Conservation (phyloP, 2,888 invertebrate genomes). For the Bombyx huttoni region DNA sequence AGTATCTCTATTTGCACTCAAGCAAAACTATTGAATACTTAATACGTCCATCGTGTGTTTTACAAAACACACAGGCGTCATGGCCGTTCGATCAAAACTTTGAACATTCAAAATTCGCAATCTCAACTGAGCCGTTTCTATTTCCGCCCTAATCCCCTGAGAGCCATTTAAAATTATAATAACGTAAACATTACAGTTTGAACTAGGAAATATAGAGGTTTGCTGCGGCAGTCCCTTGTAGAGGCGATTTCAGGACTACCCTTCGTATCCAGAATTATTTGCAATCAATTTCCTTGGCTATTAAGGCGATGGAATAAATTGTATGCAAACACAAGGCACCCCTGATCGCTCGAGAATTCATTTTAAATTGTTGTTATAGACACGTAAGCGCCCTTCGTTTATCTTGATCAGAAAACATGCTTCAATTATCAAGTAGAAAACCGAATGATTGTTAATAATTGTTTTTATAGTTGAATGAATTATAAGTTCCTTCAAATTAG, state of each 20-base stretch:
- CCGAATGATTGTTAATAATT: no score
- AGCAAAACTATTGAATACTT: no score
- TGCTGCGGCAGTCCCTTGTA: conserved; percentile 2
- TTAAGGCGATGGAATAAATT: conserved; percentile 1
- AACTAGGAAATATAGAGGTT: conserved; percentile 2
- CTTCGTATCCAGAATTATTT: conserved; percentile 8
- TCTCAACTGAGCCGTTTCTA: not conserved
- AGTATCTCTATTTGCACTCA: no score
- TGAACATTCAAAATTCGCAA: not conserved
- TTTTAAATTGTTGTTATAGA: not conserved
- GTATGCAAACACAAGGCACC: not conserved
- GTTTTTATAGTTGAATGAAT: no score
- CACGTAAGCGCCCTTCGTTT: no score
- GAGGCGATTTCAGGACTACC: conserved; percentile 5
- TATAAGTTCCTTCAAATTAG: no score
- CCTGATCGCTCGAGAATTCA: not conserved
- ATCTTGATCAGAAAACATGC: no score
- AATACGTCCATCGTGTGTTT: no score
- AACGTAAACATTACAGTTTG: not conserved
- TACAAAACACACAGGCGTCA: no score
- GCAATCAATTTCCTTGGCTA: conserved; percentile 12
- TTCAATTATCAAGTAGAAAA: no score
- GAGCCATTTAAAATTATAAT: not conserved
- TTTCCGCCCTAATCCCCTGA: not conserved
- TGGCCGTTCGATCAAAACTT: not conserved